A percentile compares a stretch with the other conserved stretches of the same genome.
Evolutionary conservation across 2,888 invertebrate species (phyloP).

Genomic region (Euzetes globulus): DNA sequence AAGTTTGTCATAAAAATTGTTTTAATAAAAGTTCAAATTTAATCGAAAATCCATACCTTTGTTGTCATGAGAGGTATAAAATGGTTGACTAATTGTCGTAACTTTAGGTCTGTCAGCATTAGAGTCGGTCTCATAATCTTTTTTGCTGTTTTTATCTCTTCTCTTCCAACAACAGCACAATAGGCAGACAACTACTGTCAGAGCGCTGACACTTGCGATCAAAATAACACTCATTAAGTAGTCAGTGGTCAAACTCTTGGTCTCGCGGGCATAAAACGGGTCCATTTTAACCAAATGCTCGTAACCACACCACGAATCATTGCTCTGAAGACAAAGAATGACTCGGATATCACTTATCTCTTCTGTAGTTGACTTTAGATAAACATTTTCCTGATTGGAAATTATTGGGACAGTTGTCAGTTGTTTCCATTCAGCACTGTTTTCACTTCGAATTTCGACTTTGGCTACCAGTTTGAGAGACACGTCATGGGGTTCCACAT

Average conservation of each 20-base stretch:
- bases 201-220: constrained; percentile 55
- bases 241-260: constrained; percentile 37
- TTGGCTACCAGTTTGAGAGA: constrained; percentile 41
- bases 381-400: constrained; percentile 39
- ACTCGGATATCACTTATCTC: constrained; percentile 56
- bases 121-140: constrained; percentile 79
- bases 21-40: neutral
- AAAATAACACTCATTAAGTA: constrained; percentile 48
- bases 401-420: constrained; percentile 39
- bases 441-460: constrained; percentile 41
- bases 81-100: constrained; percentile 37
- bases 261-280: constrained; percentile 22
- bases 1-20: neutral
- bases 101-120: constrained; percentile 40
- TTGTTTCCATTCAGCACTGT: constrained; percentile 39
- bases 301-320: constrained; percentile 54
- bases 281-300: constrained; percentile 41
- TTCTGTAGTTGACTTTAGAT: constrained; percentile 36
- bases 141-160: constrained; percentile 52
- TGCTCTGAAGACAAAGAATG: constrained; percentile 70
- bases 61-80: constrained; percentile 37
- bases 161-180: constrained; percentile 60
- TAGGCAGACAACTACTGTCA: constrained; percentile 39
- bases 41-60: constrained; percentile 32
- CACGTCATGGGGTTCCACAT: constrained; percentile 39